Evolutionary conservation across 2,113 vertebrate genomes (phyloP).

Genomic region (Craseonycteris thonglongyai): DNA sequence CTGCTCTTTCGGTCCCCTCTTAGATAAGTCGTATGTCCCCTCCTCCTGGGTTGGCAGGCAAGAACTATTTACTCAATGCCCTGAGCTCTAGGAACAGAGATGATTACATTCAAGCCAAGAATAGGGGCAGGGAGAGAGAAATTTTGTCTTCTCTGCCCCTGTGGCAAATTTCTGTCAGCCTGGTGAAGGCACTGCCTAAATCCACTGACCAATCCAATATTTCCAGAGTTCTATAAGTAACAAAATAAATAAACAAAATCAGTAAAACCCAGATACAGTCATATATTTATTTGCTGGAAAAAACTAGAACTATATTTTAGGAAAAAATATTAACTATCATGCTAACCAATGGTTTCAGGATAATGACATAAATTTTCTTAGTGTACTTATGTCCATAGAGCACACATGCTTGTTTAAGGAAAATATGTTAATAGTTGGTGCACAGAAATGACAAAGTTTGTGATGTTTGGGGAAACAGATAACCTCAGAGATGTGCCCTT

Average conservation of each 20-base stretch:
- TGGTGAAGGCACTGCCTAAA: no score
- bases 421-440: not conserved
- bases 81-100: not conserved
- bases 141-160: not conserved
- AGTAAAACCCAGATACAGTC: accelerated
- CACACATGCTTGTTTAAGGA: no score
- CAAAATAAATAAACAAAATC: accelerated
- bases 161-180: not conserved
- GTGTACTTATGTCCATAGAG: not conserved
- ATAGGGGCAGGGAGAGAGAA: no score
- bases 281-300: not conserved
- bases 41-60: no score
- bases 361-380: not conserved
- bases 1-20: not conserved
- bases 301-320: not conserved
- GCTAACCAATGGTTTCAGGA: not conserved
- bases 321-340: not conserved
- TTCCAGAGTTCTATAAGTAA: not conserved
- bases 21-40: not conserved
- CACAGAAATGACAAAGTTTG: no score
- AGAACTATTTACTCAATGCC: accelerated
- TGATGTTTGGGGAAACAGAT: not conserved
- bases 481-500: not conserved
- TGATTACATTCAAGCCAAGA: accelerated
- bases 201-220: accelerated